Evolutionary conservation across 1,140 invertebrate genomes (phyloP).

Genomic region (Drosophila seguyi): DNA sequence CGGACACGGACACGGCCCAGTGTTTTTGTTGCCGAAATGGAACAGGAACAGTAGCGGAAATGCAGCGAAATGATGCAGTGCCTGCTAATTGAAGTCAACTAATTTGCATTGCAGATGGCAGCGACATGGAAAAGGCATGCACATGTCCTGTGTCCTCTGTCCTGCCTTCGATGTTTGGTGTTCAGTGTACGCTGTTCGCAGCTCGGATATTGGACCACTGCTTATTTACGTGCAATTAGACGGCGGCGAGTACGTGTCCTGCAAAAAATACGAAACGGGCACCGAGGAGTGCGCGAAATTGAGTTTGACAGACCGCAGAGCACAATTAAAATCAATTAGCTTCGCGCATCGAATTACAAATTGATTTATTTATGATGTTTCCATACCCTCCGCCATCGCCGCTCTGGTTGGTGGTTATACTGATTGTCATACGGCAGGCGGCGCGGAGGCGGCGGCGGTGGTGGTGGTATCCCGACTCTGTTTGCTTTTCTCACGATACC

Average conservation of each 20-base stretch:
- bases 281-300: conserved; percentile 39
- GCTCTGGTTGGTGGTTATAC: conserved; percentile 21
- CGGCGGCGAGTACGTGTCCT: conserved; percentile 36
- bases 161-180: conserved; percentile 1
- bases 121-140: conserved; percentile 47
- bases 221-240: conserved; percentile 64
- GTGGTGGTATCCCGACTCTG: conserved; percentile 13
- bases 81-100: conserved; percentile 61
- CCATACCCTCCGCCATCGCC: conserved; percentile 26
- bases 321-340: conserved; percentile 71
- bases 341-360: conserved; percentile 66
- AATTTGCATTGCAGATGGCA: conserved; percentile 58
- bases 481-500: conserved; percentile 51
- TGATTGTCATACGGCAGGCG: conserved; percentile 16
- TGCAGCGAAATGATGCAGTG: conserved; percentile 53
- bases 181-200: conserved; percentile 2
- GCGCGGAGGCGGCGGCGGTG: background rate
- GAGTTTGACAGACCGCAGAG: conserved; percentile 58
- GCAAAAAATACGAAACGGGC: conserved; percentile 10
- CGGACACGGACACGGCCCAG: conserved; percentile 23
- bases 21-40: conserved; percentile 21
- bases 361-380: conserved; percentile 64
- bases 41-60: conserved; percentile 22
- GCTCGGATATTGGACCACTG: conserved; percentile 23
- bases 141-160: conserved; percentile 10